Evolutionary conservation across 2,888 invertebrate species (phyloP).

Genomic region (Ennomos erosarius): DNA sequence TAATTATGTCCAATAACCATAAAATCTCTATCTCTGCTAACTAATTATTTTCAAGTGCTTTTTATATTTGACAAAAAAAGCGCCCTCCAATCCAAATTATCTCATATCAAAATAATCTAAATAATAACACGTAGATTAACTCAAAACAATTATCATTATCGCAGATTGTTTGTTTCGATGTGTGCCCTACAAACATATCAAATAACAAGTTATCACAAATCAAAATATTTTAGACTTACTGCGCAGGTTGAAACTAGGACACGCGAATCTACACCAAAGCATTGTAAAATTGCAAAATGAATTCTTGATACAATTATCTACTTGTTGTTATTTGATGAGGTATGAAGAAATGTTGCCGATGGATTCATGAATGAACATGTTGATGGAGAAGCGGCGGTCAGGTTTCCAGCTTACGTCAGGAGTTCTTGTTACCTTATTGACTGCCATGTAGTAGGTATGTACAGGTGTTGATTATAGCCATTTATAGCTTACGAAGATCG

Average conservation of each 20-base stretch:
- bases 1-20: no score
- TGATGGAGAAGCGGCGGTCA: constrained; percentile 26
- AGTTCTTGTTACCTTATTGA: constrained; percentile 35
- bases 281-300: constrained; percentile 19
- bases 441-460: constrained; percentile 14
- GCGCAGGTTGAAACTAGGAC: constrained; percentile 20
- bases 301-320: not conserved
- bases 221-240: constrained; percentile 2
- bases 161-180: constrained; percentile 1
- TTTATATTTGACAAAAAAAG: no score
- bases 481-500: constrained; percentile 22
- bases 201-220: constrained; percentile 6
- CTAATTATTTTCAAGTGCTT: no score
- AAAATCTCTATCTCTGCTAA: no score
- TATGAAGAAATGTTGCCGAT: constrained; percentile 26
- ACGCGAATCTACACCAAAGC: constrained; percentile 6
- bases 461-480: constrained; percentile 18
- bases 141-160: not conserved
- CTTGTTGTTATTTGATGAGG: constrained; percentile 6
- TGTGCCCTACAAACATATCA: constrained; percentile 6
- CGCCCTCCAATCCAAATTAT: no score
- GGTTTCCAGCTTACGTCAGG: constrained; percentile 38
- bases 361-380: constrained; percentile 41
- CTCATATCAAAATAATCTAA: no score
- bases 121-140: no score